Conservation (phyloP, 1,140 invertebrate genomes). For the Oryctes rhinoceros region DNA sequence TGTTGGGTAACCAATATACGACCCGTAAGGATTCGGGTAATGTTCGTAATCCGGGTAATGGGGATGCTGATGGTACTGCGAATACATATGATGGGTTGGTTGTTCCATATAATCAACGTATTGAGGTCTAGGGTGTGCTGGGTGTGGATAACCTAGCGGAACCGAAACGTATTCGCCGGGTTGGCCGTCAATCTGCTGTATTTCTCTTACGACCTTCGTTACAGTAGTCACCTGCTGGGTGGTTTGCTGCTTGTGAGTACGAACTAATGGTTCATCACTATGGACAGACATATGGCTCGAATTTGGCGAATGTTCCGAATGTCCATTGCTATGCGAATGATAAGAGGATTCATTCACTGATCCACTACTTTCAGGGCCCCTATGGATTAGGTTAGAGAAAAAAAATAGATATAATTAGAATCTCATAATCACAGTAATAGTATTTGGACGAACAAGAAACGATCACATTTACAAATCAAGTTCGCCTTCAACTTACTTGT, state of each 20-base stretch:
- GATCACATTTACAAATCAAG: slow-evolving; percentile 48
- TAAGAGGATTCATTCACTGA: slow-evolving; percentile 58
- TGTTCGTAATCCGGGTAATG: slow-evolving; percentile 70
- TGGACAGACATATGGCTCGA: slow-evolving; percentile 63
- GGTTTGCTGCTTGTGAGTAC: slow-evolving; percentile 63
- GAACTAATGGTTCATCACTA: slow-evolving; percentile 61
- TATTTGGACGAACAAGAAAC: slow-evolving; percentile 1
- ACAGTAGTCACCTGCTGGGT: slow-evolving; percentile 66
- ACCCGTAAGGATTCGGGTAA: slow-evolving; percentile 64
- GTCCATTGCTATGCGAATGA: slow-evolving; percentile 62
- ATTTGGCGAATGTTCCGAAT: slow-evolving; percentile 63
- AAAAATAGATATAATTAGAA: not conserved
- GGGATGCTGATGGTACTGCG: slow-evolving; percentile 60
- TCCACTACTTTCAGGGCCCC: slow-evolving; percentile 56
- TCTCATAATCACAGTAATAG: slow-evolving; percentile 3
- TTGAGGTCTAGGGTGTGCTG: slow-evolving; percentile 53
- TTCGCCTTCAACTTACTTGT: slow-evolving; percentile 66
- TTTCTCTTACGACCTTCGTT: slow-evolving; percentile 67
- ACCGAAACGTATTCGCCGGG: slow-evolving; percentile 63
- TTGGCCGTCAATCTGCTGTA: slow-evolving; percentile 67
- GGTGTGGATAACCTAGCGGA: slow-evolving; percentile 59
- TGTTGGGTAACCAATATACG: slow-evolving; percentile 61
- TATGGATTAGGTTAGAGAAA: slow-evolving; percentile 38
- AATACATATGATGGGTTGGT: slow-evolving; percentile 61
- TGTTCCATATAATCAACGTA: slow-evolving; percentile 62